These are phyloP conservation scores for Peromyscus aztecus DNA, from an alignment of 2,797 vertebrate genomes.

Conservation along the genomic window DNA sequence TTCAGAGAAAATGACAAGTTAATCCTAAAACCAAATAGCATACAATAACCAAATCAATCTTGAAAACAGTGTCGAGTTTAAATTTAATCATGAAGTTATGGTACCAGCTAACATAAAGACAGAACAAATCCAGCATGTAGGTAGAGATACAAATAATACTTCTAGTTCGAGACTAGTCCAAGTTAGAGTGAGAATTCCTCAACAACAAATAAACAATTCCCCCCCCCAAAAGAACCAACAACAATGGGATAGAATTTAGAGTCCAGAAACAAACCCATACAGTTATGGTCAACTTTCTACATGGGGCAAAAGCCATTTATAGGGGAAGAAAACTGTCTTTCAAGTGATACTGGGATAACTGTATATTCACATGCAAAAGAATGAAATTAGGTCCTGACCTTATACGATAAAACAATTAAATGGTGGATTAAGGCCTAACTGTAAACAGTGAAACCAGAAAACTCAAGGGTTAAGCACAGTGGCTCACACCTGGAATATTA, in stretches of 20 bases:
- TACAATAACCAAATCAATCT: neutral
- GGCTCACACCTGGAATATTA: neutral
- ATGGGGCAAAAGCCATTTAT: neutral
- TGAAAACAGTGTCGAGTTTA: constrained; percentile 19
- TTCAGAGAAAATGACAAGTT: constrained; percentile 8
- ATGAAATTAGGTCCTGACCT: neutral
- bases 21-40: constrained; percentile 22
- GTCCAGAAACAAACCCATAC: neutral
- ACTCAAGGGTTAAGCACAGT: neutral
- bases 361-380: neutral
- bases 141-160: neutral
- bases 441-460: neutral
- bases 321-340: neutral
- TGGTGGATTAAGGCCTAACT: neutral
- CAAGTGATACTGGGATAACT: neutral
- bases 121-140: neutral
- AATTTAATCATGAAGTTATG: neutral
- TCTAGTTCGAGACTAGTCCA: neutral
- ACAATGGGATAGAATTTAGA: neutral
- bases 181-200: neutral
- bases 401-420: neutral
- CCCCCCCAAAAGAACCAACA: neutral
- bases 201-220: neutral
- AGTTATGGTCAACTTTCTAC: neutral
- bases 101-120: neutral